phyloP scores from a whole-genome alignment of 2,797 vertebrate genomes.

The Alca torda region DNA sequence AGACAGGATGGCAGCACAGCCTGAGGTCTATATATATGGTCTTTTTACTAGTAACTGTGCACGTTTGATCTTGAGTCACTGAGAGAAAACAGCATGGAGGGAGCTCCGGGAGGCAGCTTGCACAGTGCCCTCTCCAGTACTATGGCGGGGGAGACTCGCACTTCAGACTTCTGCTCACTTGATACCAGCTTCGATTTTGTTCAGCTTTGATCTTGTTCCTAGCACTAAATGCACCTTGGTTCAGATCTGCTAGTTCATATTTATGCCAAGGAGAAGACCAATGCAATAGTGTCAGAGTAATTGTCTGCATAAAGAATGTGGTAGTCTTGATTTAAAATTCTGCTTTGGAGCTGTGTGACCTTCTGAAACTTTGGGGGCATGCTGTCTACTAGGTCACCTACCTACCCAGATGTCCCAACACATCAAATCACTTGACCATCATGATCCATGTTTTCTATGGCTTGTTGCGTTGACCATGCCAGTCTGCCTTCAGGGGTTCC shows the following conservation, averaged over 20 bases:
- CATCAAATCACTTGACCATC: background rate
- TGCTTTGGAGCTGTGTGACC: background rate
- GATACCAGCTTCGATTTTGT: background rate
- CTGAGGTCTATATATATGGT: background rate
- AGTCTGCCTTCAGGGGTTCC: background rate
- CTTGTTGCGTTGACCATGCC: background rate
- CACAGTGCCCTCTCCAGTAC: background rate
- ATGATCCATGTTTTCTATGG: background rate
- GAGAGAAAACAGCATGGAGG: background rate
- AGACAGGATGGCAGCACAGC: constrained; percentile 13
- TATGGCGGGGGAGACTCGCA: background rate
- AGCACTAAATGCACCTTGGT: background rate
- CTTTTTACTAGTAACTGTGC: background rate
- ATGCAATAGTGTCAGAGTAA: background rate
- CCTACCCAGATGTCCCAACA: background rate
- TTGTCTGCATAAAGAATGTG: background rate
- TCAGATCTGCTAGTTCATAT: background rate
- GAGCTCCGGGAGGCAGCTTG: background rate
- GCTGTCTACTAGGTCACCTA: background rate
- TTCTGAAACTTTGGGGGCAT: background rate
- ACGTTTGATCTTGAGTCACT: background rate
- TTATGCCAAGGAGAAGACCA: background rate
- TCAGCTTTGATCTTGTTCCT: background rate
- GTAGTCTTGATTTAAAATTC: background rate
- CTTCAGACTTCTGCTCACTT: background rate